Conservation (phyloP, 1,140 invertebrate species). For the Conopomorpha cramerella region DNA sequence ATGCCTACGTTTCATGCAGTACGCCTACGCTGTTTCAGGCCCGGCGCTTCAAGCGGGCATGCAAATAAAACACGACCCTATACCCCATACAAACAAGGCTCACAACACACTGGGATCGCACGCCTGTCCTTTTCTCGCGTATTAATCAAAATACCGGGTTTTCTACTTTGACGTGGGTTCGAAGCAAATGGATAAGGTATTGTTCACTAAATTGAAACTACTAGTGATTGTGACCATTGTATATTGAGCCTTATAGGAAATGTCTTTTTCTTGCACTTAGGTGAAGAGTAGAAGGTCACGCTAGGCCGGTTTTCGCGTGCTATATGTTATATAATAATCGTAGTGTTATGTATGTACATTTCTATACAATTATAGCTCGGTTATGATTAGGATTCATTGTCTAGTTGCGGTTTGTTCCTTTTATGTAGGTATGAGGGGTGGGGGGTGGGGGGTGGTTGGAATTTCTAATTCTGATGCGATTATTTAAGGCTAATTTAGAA, state of each 20-base stretch:
- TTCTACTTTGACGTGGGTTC: conserved; percentile 57
- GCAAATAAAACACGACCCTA: conserved; percentile 27
- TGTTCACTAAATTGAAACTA: conserved; percentile 59
- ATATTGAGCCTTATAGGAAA: conserved; percentile 23
- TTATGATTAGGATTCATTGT: background rate
- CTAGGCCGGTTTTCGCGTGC: no score
- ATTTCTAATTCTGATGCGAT: no score
- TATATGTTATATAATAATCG: no score
- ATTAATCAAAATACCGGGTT: conserved; percentile 59
- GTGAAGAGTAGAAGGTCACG: no score
- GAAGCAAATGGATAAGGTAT: conserved; percentile 58
- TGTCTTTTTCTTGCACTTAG: no score
- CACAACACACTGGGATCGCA: conserved; percentile 9
- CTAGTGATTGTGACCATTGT: conserved; percentile 33
- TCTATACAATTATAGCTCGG: background rate
- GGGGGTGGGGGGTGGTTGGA: no score
- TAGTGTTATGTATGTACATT: no score
- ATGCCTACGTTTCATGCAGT: conserved; percentile 56
- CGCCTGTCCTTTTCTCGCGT: conserved; percentile 50
- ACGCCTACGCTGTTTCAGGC: conserved; percentile 55
- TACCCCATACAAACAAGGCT: conserved; percentile 15
- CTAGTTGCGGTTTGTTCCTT: no score
- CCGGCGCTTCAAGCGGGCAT: conserved; percentile 10
- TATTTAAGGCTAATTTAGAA: no score
- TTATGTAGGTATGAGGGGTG: no score